A percentile compares a stretch with the other conserved stretches of the same genome.
Conservation (phyloP, 23 tunicate species). For the Halocynthia aurantium region DNA sequence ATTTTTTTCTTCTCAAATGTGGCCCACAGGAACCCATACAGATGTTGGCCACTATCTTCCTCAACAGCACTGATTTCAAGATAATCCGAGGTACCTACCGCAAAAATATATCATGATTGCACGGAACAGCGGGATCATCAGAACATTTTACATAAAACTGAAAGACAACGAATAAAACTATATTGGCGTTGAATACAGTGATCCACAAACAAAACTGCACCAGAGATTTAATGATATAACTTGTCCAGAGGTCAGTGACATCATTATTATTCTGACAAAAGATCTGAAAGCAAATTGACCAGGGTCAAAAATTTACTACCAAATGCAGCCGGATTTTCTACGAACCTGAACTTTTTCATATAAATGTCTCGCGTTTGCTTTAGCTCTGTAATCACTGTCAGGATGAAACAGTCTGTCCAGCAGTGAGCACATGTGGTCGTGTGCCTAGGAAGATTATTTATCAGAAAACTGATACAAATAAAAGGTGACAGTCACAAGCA, state of each 20-base stretch:
- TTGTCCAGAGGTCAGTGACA: conserved; percentile 9
- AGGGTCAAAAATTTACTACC: background rate
- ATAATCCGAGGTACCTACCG: background rate
- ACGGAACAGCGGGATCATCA: conserved; percentile 3
- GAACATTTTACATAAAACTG: conserved; percentile 36
- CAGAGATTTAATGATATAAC: conserved; percentile 32
- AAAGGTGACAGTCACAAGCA: too few relatives aligned
- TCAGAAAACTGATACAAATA: too few relatives aligned
- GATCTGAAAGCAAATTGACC: conserved; percentile 13
- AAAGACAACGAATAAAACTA: conserved; percentile 26
- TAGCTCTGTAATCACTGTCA: conserved; percentile 17
- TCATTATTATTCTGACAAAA: conserved; percentile 22
- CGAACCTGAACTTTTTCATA: conserved; percentile 40
- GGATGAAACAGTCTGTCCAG: conserved; percentile 31
- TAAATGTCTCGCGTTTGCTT: conserved; percentile 37
- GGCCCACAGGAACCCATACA: too few relatives aligned
- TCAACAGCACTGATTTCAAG: too few relatives aligned
- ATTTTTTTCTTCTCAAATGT: too few relatives aligned
- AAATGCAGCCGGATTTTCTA: background rate
- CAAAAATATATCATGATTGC: conserved; percentile 46
- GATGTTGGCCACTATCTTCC: too few relatives aligned
- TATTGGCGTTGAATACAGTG: conserved; percentile 15
- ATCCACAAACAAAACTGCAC: conserved; percentile 38
- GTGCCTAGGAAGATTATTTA: background rate
- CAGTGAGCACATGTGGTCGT: background rate